Conservation (phyloP, 2,113 vertebrate genomes). For the Myiopsitta monachus region DNA sequence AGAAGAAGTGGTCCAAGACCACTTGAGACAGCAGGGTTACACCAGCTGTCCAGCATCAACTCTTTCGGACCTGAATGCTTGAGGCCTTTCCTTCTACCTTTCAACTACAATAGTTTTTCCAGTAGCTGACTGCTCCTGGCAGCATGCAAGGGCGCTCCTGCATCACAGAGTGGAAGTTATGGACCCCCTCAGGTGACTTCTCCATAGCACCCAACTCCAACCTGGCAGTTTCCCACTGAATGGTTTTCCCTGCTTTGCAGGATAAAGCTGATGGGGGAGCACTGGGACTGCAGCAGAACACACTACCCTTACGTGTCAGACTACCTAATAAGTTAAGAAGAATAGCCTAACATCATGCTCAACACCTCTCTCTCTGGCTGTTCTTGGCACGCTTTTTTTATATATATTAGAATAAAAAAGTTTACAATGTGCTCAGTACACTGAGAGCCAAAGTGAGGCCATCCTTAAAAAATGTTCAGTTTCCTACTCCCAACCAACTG, state of each 20-base stretch:
- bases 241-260: not conserved
- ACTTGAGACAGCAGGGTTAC: not conserved
- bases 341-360: not conserved
- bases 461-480: slow-evolving; percentile 53
- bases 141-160: not conserved
- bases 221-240: not conserved
- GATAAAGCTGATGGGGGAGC: not conserved
- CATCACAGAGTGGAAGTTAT: accelerated
- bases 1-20: not conserved
- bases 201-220: not conserved
- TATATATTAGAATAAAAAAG: slow-evolving; percentile 20
- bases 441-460: slow-evolving; percentile 62
- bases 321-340: slow-evolving; percentile 15
- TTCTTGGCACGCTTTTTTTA: slow-evolving; percentile 1
- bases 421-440: slow-evolving; percentile 28
- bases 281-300: not conserved
- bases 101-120: not conserved
- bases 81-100: not conserved
- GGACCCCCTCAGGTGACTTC: not conserved
- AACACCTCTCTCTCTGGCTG: not conserved
- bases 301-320: not conserved
- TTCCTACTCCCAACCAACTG: slow-evolving; percentile 5
- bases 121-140: not conserved
- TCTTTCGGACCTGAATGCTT: not conserved
- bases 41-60: not conserved